phyloP scores from a whole-genome alignment of 2,888 invertebrate genomes.

The Scaptomyza flava region DNA sequence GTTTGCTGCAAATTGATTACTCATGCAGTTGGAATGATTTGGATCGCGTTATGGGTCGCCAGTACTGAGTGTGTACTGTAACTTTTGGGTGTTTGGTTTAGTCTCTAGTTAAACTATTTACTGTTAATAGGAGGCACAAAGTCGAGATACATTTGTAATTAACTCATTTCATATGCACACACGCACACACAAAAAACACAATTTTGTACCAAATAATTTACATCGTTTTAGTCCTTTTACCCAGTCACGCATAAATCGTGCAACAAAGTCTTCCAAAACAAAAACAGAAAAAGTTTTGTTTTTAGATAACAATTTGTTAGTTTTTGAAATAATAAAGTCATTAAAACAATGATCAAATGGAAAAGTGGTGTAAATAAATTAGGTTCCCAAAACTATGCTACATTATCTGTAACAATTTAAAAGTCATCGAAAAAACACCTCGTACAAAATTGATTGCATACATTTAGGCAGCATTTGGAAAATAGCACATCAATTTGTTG shows the following conservation, averaged over 20 bases:
- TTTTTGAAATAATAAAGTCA: neutral
- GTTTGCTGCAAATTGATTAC: constrained; percentile 92
- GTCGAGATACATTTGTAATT: constrained; percentile 47
- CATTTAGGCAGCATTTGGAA: constrained; percentile 2
- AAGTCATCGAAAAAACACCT: neutral
- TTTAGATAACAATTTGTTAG: too few species aligned
- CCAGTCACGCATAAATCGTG: constrained; percentile 43
- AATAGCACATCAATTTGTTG: too few species aligned
- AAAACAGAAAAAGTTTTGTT: neutral
- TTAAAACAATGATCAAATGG: too few species aligned
- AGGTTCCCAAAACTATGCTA: neutral
- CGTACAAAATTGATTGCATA: constrained; percentile 22
- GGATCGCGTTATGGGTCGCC: constrained; percentile 88
- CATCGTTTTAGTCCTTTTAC: constrained; percentile 51
- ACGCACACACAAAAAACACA: constrained; percentile 22
- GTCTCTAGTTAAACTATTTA: constrained; percentile 55
- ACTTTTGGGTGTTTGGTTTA: constrained; percentile 58
- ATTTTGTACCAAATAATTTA: constrained; percentile 67
- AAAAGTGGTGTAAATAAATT: neutral
- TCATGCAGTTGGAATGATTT: constrained; percentile 93
- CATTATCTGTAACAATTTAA: neutral
- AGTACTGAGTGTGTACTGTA: constrained; percentile 60
- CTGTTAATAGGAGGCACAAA: constrained; percentile 23
- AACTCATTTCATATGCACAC: constrained; percentile 52
- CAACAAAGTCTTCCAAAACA: constrained; percentile 31